Evolutionary conservation across 2,888 invertebrate genomes (phyloP).

Genomic region (Synanthedon myopaeformis): DNA sequence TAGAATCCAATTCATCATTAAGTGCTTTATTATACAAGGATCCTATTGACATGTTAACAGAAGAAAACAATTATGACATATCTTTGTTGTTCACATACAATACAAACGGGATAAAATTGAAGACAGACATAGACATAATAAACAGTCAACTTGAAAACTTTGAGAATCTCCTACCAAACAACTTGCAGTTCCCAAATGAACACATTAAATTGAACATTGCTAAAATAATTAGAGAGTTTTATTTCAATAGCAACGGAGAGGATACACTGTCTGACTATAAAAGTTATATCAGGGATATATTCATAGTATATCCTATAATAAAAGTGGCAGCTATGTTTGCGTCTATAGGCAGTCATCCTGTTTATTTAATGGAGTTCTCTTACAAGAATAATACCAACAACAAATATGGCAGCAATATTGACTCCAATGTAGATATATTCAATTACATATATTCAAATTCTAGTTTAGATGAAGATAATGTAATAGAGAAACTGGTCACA

Average conservation of each 20-base stretch:
- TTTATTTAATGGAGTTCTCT: slow-evolving; percentile 40
- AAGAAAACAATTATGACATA: slow-evolving; percentile 28
- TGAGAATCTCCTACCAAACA: slow-evolving; percentile 37
- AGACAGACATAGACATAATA: slow-evolving; percentile 15
- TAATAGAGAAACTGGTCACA: slow-evolving; percentile 23
- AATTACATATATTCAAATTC: slow-evolving; percentile 26
- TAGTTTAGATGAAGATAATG: slow-evolving; percentile 14
- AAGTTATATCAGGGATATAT: slow-evolving; percentile 42
- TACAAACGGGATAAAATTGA: slow-evolving; percentile 19
- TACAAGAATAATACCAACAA: slow-evolving; percentile 10
- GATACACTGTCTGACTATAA: slow-evolving; percentile 21
- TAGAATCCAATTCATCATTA: slow-evolving; percentile 23
- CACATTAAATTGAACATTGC: slow-evolving; percentile 24
- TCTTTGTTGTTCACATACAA: slow-evolving; percentile 37
- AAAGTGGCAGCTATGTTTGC: slow-evolving; percentile 39
- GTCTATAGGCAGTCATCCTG: slow-evolving; percentile 21
- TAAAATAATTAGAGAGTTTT: slow-evolving; percentile 39
- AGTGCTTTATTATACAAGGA: slow-evolving; percentile 29
- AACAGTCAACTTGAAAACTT: slow-evolving; percentile 13
- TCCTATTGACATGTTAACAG: slow-evolving; percentile 27
- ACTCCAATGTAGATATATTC: slow-evolving; percentile 18
- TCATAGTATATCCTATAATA: slow-evolving; percentile 38
- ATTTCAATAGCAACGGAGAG: slow-evolving; percentile 18
- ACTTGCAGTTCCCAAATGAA: slow-evolving; percentile 32
- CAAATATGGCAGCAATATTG: slow-evolving; percentile 2